Percentiles rank a stretch among this genome's conserved stretches.
Conservation (phyloP, 2,113 vertebrate genomes). For the Phylloscopus trochilus region DNA sequence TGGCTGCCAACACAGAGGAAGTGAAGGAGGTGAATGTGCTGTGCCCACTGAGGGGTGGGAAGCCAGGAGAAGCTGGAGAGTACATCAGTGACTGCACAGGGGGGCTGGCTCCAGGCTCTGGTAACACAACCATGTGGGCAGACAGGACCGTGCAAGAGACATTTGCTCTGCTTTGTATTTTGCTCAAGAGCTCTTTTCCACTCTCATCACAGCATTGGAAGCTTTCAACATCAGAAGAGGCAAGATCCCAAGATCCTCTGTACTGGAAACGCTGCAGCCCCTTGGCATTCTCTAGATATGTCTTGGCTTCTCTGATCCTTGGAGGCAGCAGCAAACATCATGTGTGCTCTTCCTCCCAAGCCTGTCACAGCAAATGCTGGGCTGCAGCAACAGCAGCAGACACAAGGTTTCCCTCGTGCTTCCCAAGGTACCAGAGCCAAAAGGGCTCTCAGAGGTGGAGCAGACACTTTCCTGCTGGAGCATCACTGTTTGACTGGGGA, state of each 20-base stretch:
- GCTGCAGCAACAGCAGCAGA: conserved; percentile 54
- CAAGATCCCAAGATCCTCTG: conserved; percentile 21
- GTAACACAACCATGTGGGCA: background rate
- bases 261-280: background rate
- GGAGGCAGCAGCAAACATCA: conserved; percentile 44
- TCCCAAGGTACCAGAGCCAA: conserved; percentile 51
- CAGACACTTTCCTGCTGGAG: conserved; percentile 54
- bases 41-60: background rate
- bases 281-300: background rate
- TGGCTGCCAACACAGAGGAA: background rate
- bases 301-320: conserved; percentile 5
- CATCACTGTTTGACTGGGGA: conserved; percentile 61
- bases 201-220: conserved; percentile 16
- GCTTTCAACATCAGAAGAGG: conserved; percentile 40
- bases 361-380: conserved; percentile 2
- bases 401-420: conserved; percentile 48
- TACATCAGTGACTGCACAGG: background rate
- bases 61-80: background rate
- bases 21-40: background rate
- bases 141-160: background rate
- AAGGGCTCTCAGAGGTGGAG: conserved; percentile 50
- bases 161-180: background rate
- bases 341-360: conserved; percentile 58
- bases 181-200: background rate
- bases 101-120: background rate